Base-by-base conservation (phyloP, 2,888 invertebrate species). In the Idaea straminata region DNA sequence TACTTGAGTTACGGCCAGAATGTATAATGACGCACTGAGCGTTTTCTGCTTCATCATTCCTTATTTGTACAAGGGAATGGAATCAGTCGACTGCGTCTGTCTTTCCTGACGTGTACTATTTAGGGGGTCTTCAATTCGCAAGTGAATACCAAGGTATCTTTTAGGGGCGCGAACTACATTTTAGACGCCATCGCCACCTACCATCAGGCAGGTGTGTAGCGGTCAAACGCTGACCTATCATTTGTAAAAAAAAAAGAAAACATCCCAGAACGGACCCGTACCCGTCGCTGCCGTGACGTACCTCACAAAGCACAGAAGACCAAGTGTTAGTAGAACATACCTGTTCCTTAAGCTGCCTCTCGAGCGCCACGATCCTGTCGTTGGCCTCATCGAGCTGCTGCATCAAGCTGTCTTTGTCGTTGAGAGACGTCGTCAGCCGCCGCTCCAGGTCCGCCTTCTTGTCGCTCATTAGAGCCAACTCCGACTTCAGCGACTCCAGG, bases 311-410 rank as follows among this genome's bases (percentile, higher is more conserved):
- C 25, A 25, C 25, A 25, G 15, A 15, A 35, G 7, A 5, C 5
- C n/a, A 34, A 16, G 35, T 6, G 57, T 62, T 34, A 7, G 34
- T 13, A n/a, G 25, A 58, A 4, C 82, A 82, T 82, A 97, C 97
- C 89, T 97, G 96, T 87, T 98, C 97, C 73, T 96, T 94, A 62
- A 96, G 94, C 83, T 97, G 96, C 76, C 96, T 94, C 86, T 99
- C 98, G 76, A 99, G 93, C 77, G 97, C 95, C 76, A 96, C 91
- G 77, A 98, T 97, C 82, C 97, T 94, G 87, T 98, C 98, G 64
- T 97, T 96, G 58, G 98, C 96, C 86, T 98, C 98, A 72, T 99
- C 98, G 66, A 98, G 92, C 68, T 97, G 96, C 63, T 95, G 94
- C 63, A 95, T 94, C 64, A 98, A 92, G 69, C 95, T 94, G 69